Conservation (phyloP, 2,888 invertebrate genomes). For the Embidobia sp. region DNA sequence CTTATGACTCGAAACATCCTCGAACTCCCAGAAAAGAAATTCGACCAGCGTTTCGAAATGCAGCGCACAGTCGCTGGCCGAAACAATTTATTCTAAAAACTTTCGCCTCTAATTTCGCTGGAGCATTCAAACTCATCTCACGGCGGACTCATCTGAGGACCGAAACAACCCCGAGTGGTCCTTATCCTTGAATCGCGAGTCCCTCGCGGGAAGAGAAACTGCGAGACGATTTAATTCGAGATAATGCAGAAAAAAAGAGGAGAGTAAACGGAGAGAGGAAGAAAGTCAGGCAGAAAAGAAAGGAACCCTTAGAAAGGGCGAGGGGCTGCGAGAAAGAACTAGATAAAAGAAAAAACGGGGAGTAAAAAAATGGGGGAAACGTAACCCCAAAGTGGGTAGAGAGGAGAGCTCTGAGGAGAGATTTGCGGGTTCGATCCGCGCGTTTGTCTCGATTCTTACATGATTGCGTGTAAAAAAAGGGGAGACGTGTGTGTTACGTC, state of each 20-base stretch:
- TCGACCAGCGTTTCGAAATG: too few relatives aligned
- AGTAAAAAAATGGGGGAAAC: not conserved
- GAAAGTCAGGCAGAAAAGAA: not conserved
- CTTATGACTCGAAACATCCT: too few relatives aligned
- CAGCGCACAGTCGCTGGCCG: too few relatives aligned
- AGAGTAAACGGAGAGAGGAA: too few relatives aligned
- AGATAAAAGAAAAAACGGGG: not conserved
- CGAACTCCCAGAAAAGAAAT: too few relatives aligned
- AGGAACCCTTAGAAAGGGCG: too few relatives aligned
- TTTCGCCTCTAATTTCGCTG: not conserved
- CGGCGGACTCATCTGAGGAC: constrained; percentile 4
- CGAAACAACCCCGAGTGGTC: constrained; percentile 27
- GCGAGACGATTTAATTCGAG: constrained; percentile 5
- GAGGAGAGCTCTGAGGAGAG: not conserved
- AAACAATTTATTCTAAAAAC: not conserved
- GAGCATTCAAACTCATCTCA: not conserved
- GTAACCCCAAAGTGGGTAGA: not conserved
- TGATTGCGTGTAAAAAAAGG: constrained; percentile 8
- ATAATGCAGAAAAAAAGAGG: too few relatives aligned
- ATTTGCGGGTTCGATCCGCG: constrained; percentile 42
- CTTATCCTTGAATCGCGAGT: constrained; percentile 37
- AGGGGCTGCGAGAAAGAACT: not conserved
- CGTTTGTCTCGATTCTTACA: constrained; percentile 34
- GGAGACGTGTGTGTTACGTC: constrained; percentile 40
- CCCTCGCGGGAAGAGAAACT: constrained; percentile 2